A percentile compares a stretch with the other conserved stretches of the same genome.
Evolutionary conservation across 2,888 invertebrate genomes (phyloP).

Genomic region (Halictus ligatus): DNA sequence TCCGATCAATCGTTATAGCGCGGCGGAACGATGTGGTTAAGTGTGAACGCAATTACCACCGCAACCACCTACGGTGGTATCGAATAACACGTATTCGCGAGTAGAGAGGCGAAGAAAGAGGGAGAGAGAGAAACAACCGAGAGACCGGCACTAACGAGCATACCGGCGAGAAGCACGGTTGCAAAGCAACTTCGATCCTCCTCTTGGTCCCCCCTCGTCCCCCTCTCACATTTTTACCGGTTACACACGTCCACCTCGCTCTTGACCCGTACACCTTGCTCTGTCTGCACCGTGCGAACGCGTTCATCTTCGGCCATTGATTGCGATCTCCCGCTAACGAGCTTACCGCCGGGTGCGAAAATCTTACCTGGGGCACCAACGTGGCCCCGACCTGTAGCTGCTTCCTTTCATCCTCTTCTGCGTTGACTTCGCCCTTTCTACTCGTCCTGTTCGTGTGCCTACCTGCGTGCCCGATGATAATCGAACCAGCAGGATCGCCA

Average conservation of each 20-base stretch:
- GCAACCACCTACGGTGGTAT: slow-evolving; percentile 80
- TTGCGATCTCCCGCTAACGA: slow-evolving; percentile 82
- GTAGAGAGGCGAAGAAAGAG: slow-evolving; percentile 49
- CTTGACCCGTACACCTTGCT: slow-evolving; percentile 44
- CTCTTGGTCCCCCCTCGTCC: neutral
- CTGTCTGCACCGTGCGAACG: slow-evolving; percentile 74
- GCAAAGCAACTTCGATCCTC: slow-evolving; percentile 68
- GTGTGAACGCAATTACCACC: slow-evolving; percentile 82
- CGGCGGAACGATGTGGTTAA: slow-evolving; percentile 73
- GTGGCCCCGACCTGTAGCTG: slow-evolving; percentile 60
- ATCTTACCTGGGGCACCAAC: slow-evolving; percentile 73
- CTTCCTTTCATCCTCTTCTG: slow-evolving; percentile 44
- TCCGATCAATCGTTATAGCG: slow-evolving; percentile 66
- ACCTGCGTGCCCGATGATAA: slow-evolving; percentile 66
- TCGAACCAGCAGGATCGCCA: slow-evolving; percentile 58
- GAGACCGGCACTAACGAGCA: slow-evolving; percentile 78
- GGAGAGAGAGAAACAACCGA: slow-evolving; percentile 35
- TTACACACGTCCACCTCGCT: slow-evolving; percentile 17
- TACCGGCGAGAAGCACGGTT: slow-evolving; percentile 63
- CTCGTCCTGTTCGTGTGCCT: slow-evolving; percentile 46
- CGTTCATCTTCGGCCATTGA: slow-evolving; percentile 83
- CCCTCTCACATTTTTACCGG: slow-evolving; percentile 52
- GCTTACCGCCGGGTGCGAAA: slow-evolving; percentile 81
- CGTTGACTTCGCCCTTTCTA: slow-evolving; percentile 32
- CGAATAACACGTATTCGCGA: slow-evolving; percentile 80